Evolutionary conservation across 2,797 vertebrate genomes (phyloP).

Genomic region (Ispidina picta): DNA sequence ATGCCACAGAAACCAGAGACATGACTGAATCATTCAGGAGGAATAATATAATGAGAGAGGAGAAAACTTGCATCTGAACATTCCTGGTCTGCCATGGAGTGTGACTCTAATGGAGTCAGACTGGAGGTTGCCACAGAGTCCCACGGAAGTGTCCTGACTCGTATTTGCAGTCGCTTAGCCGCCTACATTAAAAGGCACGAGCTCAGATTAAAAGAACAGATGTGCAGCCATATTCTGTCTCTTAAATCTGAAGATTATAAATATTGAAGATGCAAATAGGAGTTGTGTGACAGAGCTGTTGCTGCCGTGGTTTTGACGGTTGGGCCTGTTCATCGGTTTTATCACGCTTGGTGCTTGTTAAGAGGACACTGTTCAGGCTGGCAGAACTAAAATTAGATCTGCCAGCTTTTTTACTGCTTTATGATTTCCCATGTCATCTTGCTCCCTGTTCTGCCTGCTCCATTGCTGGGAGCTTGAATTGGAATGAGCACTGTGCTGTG

Average conservation of each 20-base stretch:
- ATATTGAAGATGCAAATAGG: conserved; percentile 6
- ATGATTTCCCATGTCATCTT: not conserved
- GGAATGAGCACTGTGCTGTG: not conserved
- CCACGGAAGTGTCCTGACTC: fast-evolving
- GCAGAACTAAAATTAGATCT: not conserved
- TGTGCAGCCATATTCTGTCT: not conserved
- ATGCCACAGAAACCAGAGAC: not conserved
- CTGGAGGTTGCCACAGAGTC: not conserved
- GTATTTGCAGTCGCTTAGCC: not conserved
- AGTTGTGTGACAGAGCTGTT: not conserved
- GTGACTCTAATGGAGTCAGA: not conserved
- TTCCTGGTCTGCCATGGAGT: not conserved
- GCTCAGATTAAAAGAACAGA: not conserved
- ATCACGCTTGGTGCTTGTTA: not conserved
- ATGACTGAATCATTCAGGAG: not conserved
- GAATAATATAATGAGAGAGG: not conserved
- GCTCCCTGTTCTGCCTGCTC: not conserved
- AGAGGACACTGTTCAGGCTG: not conserved
- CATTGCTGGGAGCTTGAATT: not conserved
- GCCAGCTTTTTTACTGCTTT: not conserved
- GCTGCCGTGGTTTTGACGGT: not conserved
- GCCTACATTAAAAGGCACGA: not conserved
- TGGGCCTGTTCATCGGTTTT: not conserved
- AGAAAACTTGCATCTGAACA: not conserved
- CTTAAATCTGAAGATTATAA: not conserved